phyloP scores from a whole-genome alignment of 2,888 invertebrate species.

The Stictocephala bisonia region DNA sequence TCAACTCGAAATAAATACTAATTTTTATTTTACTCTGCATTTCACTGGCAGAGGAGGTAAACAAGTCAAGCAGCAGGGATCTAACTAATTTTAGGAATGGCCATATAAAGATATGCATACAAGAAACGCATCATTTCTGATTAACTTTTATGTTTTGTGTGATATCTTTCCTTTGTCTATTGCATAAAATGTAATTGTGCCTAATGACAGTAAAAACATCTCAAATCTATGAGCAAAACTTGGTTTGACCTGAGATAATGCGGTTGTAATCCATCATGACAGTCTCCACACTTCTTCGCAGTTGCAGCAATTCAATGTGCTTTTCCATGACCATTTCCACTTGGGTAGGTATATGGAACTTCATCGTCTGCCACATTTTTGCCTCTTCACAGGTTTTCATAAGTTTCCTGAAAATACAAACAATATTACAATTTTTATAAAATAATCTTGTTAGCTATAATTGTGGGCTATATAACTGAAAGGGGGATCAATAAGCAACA shows the following conservation, averaged over 20 bases:
- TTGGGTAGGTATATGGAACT: slow-evolving; percentile 76
- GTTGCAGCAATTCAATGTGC: slow-evolving; percentile 62
- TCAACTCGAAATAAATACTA: background rate
- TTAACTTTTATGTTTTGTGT: background rate
- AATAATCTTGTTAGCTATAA: no score
- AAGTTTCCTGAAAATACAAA: slow-evolving; percentile 67
- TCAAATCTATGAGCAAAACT: no score
- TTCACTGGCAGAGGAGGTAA: background rate
- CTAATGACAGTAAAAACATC: background rate
- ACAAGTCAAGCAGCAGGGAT: no score
- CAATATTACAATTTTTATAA: no score
- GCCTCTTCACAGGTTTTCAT: slow-evolving; percentile 79
- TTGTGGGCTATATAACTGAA: no score
- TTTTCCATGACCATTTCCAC: slow-evolving; percentile 66
- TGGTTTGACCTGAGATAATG: slow-evolving; percentile 72
- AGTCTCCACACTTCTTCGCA: slow-evolving; percentile 77
- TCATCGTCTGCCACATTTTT: slow-evolving; percentile 77
- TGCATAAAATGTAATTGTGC: background rate
- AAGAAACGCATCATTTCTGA: background rate
- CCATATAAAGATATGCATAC: no score
- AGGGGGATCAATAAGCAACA: no score
- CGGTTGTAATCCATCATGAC: slow-evolving; percentile 83
- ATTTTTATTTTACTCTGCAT: background rate
- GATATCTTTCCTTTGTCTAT: background rate
- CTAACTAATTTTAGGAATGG: no score